Conservation (phyloP, 2,888 invertebrate genomes). For the Steromphala cineraria region DNA sequence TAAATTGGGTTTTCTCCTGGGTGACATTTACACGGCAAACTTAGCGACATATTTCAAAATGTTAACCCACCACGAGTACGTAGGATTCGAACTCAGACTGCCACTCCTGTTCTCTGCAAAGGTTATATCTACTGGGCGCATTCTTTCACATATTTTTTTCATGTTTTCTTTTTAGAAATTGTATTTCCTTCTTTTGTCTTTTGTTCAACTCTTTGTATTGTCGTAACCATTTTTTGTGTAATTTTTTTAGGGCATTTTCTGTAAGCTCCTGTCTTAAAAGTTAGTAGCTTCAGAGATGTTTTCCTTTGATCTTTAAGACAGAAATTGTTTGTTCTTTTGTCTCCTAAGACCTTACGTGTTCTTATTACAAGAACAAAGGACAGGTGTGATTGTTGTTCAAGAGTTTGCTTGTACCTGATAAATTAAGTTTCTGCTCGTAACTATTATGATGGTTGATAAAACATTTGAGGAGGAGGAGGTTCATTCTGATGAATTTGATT, state of each 20-base stretch:
- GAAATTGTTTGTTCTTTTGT: too few species aligned
- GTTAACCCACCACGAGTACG: slow-evolving; percentile 5
- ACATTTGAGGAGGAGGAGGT: too few species aligned
- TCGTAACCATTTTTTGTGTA: too few species aligned
- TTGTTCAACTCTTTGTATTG: not conserved
- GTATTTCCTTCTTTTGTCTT: not conserved
- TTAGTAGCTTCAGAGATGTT: too few species aligned
- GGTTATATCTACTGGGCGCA: not conserved
- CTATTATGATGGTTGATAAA: not conserved
- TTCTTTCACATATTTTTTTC: not conserved
- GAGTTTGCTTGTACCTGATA: too few species aligned
- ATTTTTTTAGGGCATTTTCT: too few species aligned
- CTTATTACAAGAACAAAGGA: too few species aligned
- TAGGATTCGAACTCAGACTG: not conserved
- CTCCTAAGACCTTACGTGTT: too few species aligned
- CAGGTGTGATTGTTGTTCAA: too few species aligned
- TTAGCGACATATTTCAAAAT: not conserved
- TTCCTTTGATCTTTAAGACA: too few species aligned
- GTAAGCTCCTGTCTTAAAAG: too few species aligned
- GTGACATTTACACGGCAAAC: slow-evolving; percentile 22
- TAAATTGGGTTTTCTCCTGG: slow-evolving; percentile 6
- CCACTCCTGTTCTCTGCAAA: slow-evolving; percentile 12
- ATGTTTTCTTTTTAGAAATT: not conserved
- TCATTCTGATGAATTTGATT: too few species aligned
- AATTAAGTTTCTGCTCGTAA: not conserved